These are phyloP conservation scores for Cotesia vestalis DNA, from an alignment of 1,140 invertebrate genomes.

Conservation along the genomic window DNA sequence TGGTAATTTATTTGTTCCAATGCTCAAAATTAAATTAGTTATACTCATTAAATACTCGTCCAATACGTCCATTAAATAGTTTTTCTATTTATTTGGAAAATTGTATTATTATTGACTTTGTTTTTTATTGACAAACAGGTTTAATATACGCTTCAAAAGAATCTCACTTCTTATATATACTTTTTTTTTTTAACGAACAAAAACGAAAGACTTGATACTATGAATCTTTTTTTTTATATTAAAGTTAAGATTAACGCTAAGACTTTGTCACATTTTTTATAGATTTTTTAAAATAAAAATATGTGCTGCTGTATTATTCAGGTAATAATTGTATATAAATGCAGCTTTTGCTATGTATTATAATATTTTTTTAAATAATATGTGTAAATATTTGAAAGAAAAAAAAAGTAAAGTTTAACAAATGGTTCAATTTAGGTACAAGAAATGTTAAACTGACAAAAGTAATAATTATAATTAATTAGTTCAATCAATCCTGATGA, in stretches of 20 bases:
- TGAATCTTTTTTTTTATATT: constrained; percentile 18
- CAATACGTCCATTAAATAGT: no score
- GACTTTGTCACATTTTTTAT: constrained; percentile 16
- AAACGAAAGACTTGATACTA: no score
- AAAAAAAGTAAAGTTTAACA: not conserved
- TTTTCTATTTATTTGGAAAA: no score
- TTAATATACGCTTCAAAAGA: no score
- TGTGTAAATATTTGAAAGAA: constrained; percentile 48
- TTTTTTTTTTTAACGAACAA: no score
- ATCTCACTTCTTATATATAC: no score
- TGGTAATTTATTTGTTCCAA: constrained; percentile 2
- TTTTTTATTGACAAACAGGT: no score
- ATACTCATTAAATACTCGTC: no score
- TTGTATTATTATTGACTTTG: no score
- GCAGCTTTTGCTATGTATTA: constrained; percentile 52
- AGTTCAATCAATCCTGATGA: constrained; percentile 6
- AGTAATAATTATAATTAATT: constrained; percentile 4
- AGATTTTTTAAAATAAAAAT: constrained; percentile 24
- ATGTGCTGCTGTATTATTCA: constrained; percentile 33
- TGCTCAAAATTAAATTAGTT: constrained; percentile 24
- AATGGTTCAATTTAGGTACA: not conserved
- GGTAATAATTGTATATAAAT: constrained; percentile 51
- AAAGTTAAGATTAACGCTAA: no score
- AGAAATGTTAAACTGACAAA: constrained; percentile 10
- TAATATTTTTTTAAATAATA: constrained; percentile 52